phyloP scores from a whole-genome alignment of 2,113 vertebrate species.

The Dipodomys spectabilis region DNA sequence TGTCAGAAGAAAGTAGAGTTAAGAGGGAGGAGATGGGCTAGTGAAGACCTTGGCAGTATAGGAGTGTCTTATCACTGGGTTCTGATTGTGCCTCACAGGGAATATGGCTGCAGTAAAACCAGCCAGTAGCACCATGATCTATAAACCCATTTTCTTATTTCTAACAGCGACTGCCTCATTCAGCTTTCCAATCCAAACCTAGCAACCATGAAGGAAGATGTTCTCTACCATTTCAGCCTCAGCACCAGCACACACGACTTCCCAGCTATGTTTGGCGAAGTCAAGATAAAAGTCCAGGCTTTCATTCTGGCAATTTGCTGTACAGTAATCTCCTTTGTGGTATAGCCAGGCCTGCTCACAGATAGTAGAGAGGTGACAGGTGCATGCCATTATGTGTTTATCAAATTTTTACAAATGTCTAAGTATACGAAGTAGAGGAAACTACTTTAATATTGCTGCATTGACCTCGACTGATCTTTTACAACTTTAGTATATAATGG shows the following conservation, averaged over 20 bases:
- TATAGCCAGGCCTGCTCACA: accelerated
- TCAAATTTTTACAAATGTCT: not conserved
- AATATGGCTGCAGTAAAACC: accelerated
- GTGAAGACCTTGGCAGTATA: not conserved
- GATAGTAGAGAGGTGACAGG: not conserved
- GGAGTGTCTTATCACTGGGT: too few species aligned
- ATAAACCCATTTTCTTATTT: not conserved
- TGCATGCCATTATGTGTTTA: too few species aligned
- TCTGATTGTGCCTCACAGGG: not conserved
- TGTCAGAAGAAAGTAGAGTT: not conserved
- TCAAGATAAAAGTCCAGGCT: not conserved
- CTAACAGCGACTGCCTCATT: not conserved
- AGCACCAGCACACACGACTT: constrained; percentile 31
- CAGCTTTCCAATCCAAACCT: constrained; percentile 4
- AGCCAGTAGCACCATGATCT: not conserved
- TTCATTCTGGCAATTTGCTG: accelerated
- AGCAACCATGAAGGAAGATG: not conserved
- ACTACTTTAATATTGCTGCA: accelerated
- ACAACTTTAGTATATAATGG: accelerated
- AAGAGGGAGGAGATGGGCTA: not conserved
- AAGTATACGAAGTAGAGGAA: not conserved
- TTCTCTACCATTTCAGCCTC: constrained; percentile 47
- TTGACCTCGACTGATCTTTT: not conserved
- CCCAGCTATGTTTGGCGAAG: constrained; percentile 46
- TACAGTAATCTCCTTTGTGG: accelerated